Evolutionary conservation across 2,888 invertebrate species (phyloP).

Genomic region (Orgyia antiqua): DNA sequence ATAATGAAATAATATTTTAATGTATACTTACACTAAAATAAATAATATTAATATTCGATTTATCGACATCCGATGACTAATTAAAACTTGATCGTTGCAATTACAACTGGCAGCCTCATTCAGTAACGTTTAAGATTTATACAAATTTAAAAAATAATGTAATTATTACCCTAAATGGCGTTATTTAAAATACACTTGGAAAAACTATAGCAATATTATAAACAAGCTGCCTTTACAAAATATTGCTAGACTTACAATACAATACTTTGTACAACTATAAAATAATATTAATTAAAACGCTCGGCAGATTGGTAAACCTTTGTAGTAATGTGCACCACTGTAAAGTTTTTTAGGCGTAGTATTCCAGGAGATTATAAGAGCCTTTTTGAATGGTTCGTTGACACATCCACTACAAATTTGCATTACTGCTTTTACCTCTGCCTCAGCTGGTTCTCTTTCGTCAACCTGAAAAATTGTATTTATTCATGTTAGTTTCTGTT

Average conservation of each 20-base stretch:
- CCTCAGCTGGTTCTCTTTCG: slow-evolving; percentile 89
- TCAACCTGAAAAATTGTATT: slow-evolving; percentile 54
- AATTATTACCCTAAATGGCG: no score
- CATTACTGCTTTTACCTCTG: slow-evolving; percentile 89
- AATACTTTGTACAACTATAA: slow-evolving; percentile 21
- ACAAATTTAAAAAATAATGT: slow-evolving; percentile 3
- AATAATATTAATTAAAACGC: slow-evolving; percentile 64
- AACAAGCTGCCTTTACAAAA: slow-evolving; percentile 11
- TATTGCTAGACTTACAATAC: slow-evolving; percentile 7
- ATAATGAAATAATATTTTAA: slow-evolving; percentile 20
- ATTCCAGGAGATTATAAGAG: slow-evolving; percentile 88
- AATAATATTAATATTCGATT: slow-evolving; percentile 51
- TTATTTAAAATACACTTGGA: slow-evolving; percentile 12
- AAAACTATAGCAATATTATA: slow-evolving; percentile 6
- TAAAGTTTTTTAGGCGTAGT: slow-evolving; percentile 83
- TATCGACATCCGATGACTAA: slow-evolving; percentile 28
- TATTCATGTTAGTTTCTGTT: no score
- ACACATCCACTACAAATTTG: slow-evolving; percentile 86
- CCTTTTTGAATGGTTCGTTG: slow-evolving; percentile 88
- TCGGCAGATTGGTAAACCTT: slow-evolving; percentile 81
- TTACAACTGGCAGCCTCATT: slow-evolving; percentile 22
- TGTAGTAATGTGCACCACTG: slow-evolving; percentile 84
- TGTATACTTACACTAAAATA: slow-evolving; percentile 45
- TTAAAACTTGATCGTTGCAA: slow-evolving; percentile 12
- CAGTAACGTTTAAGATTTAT: slow-evolving; percentile 5